phyloP scores from a whole-genome alignment of 1,140 invertebrate species.

The Lordiphosa stackelbergi region DNA sequence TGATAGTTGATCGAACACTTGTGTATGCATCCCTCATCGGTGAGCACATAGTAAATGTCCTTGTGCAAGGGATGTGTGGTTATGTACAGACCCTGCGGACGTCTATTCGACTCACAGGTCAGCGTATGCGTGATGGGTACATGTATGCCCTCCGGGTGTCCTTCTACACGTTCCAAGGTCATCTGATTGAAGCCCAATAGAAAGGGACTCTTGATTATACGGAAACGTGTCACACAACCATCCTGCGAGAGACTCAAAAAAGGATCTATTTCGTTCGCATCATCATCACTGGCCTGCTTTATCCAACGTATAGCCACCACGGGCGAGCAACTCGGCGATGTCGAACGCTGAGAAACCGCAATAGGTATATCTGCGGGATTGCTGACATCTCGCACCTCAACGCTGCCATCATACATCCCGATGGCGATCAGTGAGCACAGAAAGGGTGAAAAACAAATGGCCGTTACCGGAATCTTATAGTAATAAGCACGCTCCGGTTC shows the following conservation, averaged over 20 bases:
- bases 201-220: slow-evolving; percentile 71
- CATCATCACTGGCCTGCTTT: slow-evolving; percentile 52
- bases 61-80: slow-evolving; percentile 82
- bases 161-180: slow-evolving; percentile 82
- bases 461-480: slow-evolving; percentile 84
- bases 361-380: slow-evolving; percentile 74
- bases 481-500: slow-evolving; percentile 86
- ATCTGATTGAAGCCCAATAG: slow-evolving; percentile 80
- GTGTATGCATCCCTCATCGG: slow-evolving; percentile 89
- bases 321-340: slow-evolving; percentile 81
- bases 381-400: slow-evolving; percentile 85
- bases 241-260: slow-evolving; percentile 80
- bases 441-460: slow-evolving; percentile 84
- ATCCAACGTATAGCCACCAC: slow-evolving; percentile 82
- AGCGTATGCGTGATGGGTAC: slow-evolving; percentile 23
- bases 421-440: slow-evolving; percentile 86
- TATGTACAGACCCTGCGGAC: slow-evolving; percentile 81
- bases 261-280: slow-evolving; percentile 77
- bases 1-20: slow-evolving; percentile 84
- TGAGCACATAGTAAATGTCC: slow-evolving; percentile 87
- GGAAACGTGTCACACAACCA: slow-evolving; percentile 80
- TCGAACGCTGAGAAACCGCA: slow-evolving; percentile 79
- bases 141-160: slow-evolving; percentile 79
- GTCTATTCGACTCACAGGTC: slow-evolving; percentile 54
- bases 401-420: slow-evolving; percentile 87